phyloP scores from a whole-genome alignment of 2,888 invertebrate genomes.

The Platycnemis pennipes region DNA sequence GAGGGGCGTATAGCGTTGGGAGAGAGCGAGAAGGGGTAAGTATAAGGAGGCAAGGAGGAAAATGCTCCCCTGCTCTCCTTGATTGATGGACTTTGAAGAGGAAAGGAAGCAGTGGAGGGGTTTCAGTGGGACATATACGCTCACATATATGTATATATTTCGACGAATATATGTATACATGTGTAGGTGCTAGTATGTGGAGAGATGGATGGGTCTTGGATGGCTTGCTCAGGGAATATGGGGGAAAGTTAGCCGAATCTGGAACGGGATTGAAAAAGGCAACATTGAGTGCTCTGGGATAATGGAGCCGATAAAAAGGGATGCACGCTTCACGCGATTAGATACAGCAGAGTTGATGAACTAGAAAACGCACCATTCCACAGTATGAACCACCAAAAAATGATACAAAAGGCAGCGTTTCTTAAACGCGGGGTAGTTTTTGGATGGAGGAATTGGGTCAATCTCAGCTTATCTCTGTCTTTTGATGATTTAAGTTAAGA shows the following conservation, averaged over 20 bases:
- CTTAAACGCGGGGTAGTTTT: not conserved
- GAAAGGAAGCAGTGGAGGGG: not conserved
- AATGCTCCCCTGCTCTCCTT: not conserved
- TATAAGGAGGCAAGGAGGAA: not conserved
- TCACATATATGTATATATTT: not conserved
- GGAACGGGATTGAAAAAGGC: constrained; percentile 28
- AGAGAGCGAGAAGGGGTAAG: not conserved
- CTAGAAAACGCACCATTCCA: not conserved
- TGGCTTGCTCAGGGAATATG: not conserved
- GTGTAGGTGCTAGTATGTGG: not conserved
- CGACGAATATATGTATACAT: not conserved
- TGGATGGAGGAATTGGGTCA: not conserved
- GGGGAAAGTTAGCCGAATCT: not conserved
- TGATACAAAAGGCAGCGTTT: not conserved
- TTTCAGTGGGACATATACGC: not conserved
- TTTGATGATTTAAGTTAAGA: no score
- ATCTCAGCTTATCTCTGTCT: no score
- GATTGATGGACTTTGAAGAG: constrained; percentile 50
- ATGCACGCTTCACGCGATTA: not conserved
- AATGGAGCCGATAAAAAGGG: not conserved
- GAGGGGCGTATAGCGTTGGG: not conserved
- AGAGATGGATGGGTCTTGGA: constrained; percentile 17
- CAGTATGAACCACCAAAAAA: not conserved
- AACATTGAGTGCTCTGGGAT: constrained; percentile 30
- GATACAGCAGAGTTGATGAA: not conserved